Conservation (phyloP, 2,888 invertebrate species). For the Patella pellucida region DNA sequence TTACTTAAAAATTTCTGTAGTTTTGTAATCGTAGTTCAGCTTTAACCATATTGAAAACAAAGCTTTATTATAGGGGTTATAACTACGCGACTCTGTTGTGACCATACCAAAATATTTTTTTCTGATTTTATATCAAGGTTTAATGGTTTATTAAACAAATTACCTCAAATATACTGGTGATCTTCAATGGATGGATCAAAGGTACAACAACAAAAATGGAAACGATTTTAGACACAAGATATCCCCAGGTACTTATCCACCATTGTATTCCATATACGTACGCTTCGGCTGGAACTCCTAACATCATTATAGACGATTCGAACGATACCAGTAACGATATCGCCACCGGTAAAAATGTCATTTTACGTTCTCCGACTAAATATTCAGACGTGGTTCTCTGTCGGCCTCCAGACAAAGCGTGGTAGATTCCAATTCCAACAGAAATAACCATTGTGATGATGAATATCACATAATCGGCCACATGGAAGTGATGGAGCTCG, state of each 20-base stretch:
- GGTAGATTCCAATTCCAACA: constrained; percentile 51
- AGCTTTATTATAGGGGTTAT: too few relatives aligned
- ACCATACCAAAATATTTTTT: too few relatives aligned
- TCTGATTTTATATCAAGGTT: too few relatives aligned
- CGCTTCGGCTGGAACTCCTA: constrained; percentile 54
- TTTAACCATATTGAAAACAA: too few relatives aligned
- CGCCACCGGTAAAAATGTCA: constrained; percentile 51
- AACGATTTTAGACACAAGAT: constrained; percentile 41
- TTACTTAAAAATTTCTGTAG: too few relatives aligned
- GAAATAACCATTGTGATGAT: constrained; percentile 44
- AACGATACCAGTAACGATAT: constrained; percentile 56
- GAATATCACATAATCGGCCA: constrained; percentile 48
- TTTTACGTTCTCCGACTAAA: constrained; percentile 48
- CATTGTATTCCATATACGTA: constrained; percentile 53
- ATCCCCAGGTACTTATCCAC: constrained; percentile 41
- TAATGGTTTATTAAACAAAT: too few relatives aligned
- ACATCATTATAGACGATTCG: constrained; percentile 59
- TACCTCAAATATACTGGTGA: constrained; percentile 58
- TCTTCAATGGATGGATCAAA: constrained; percentile 47
- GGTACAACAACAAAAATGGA: constrained; percentile 46
- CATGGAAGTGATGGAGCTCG: constrained; percentile 27
- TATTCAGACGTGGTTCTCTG: constrained; percentile 46
- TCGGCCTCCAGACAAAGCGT: constrained; percentile 31
- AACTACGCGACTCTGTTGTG: too few relatives aligned
- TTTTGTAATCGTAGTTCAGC: too few relatives aligned